Evolutionary conservation across 2,888 invertebrate species (phyloP).

Genomic region (Baccha elongata): DNA sequence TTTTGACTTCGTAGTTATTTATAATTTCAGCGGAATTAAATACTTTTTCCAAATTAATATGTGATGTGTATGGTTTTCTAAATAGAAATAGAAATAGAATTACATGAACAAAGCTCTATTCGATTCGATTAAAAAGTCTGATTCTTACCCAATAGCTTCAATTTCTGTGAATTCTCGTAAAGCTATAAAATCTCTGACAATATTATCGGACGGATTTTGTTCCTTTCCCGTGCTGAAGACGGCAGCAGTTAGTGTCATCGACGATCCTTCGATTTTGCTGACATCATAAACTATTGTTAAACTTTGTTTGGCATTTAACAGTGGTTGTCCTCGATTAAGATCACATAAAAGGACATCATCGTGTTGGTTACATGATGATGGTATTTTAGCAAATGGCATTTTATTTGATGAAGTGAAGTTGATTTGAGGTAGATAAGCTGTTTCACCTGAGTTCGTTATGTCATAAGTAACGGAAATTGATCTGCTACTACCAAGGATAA

Average conservation of each 20-base stretch:
- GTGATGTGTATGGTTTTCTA: constrained; percentile 78
- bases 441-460: constrained; percentile 82
- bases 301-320: constrained; percentile 77
- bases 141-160: constrained; percentile 80
- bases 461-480: constrained; percentile 79
- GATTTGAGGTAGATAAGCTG: constrained; percentile 83
- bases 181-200: constrained; percentile 76
- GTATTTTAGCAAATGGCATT: constrained; percentile 80
- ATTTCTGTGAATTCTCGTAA: constrained; percentile 81
- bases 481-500: constrained; percentile 79
- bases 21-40: constrained; percentile 78
- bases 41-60: constrained; percentile 79
- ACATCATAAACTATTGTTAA: constrained; percentile 80
- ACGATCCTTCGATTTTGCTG: constrained; percentile 78
- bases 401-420: constrained; percentile 82
- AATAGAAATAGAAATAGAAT: neutral
- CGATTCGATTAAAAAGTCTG: neutral
- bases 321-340: constrained; percentile 79
- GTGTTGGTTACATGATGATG: constrained; percentile 78
- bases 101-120: neutral
- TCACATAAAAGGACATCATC: constrained; percentile 79
- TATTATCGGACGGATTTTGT: constrained; percentile 78
- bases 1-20: constrained; percentile 80
- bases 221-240: constrained; percentile 81
- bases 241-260: constrained; percentile 78